Percentiles rank a stretch among this genome's conserved stretches.
Evolutionary conservation across 2,888 invertebrate genomes (phyloP).

Genomic region (Andrena praecox): DNA sequence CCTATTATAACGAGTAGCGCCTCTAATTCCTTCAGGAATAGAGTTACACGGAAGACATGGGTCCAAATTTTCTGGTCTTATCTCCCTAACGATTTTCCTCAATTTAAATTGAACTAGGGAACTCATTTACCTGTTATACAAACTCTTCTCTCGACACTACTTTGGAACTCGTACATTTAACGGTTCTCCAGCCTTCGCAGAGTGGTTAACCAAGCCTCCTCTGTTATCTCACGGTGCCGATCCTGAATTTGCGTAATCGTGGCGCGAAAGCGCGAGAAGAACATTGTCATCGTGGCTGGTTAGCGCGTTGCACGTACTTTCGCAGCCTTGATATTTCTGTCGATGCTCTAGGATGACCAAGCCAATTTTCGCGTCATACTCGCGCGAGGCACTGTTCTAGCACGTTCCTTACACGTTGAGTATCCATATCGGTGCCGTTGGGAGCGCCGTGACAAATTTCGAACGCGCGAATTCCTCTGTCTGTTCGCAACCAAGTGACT

Average conservation of each 20-base stretch:
- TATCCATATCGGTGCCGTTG: conserved; percentile 34
- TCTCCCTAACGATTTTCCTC: neutral
- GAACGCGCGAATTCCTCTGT: conserved; percentile 57
- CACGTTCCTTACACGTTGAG: conserved; percentile 22
- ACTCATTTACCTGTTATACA: neutral
- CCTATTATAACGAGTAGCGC: neutral
- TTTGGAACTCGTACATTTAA: conserved; percentile 5
- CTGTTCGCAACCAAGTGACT: conserved; percentile 6
- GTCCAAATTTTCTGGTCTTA: neutral
- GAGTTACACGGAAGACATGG: neutral
- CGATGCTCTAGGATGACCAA: conserved; percentile 66
- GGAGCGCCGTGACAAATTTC: conserved; percentile 71
- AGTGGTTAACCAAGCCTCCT: conserved; percentile 23
- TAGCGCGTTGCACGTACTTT: conserved; percentile 44
- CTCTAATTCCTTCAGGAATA: neutral
- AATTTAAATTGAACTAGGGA: neutral
- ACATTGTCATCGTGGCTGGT: conserved; percentile 60
- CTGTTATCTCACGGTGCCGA: conserved; percentile 52
- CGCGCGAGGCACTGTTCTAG: conserved; percentile 28
- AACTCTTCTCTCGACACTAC: neutral
- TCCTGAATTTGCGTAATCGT: conserved; percentile 62
- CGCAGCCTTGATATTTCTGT: conserved; percentile 71
- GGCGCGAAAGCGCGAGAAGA: conserved; percentile 56
- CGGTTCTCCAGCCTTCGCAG: conserved; percentile 31
- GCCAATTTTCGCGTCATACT: conserved; percentile 68